These are phyloP conservation scores for Eretmochelys imbricata DNA, from an alignment of 2,113 vertebrate species.

Conservation along the genomic window DNA sequence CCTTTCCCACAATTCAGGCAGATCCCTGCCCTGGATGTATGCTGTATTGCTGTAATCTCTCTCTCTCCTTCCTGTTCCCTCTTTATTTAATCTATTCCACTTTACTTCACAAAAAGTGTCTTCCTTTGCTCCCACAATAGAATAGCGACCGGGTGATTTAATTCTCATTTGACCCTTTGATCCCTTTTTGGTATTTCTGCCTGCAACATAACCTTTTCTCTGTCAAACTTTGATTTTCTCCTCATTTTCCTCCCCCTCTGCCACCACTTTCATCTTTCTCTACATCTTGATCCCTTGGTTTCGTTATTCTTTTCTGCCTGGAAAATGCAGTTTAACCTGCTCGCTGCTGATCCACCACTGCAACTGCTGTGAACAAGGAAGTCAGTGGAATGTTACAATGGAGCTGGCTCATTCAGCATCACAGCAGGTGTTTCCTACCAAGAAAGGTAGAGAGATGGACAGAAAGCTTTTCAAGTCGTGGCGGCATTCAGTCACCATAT, in stretches of 20 bases:
- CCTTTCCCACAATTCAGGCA: not conserved
- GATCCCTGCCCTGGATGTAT: not conserved
- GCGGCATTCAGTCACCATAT: not conserved
- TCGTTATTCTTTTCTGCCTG: conserved; percentile 9
- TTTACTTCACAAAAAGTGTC: conserved; percentile 14
- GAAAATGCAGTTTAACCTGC: not conserved
- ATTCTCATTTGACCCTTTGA: not conserved
- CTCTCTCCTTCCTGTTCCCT: not conserved
- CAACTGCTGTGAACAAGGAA: conserved; percentile 14
- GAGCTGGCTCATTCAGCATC: not conserved
- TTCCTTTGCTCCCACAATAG: conserved; percentile 32
- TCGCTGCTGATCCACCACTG: not conserved
- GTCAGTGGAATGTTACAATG: not conserved
- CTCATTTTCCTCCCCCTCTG: not conserved
- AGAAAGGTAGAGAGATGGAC: not conserved
- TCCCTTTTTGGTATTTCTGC: not conserved
- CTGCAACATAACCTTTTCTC: conserved; percentile 9
- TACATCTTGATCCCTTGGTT: not conserved
- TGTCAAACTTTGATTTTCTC: not conserved
- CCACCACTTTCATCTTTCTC: not conserved
- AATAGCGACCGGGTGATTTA: not conserved
- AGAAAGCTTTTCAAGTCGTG: fast-evolving
- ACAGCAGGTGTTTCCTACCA: not conserved
- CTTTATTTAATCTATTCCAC: not conserved
- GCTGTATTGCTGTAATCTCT: not conserved